These are phyloP conservation scores for Erannis defoliaria DNA, from an alignment of 2,888 invertebrate species.

Conservation along the genomic window DNA sequence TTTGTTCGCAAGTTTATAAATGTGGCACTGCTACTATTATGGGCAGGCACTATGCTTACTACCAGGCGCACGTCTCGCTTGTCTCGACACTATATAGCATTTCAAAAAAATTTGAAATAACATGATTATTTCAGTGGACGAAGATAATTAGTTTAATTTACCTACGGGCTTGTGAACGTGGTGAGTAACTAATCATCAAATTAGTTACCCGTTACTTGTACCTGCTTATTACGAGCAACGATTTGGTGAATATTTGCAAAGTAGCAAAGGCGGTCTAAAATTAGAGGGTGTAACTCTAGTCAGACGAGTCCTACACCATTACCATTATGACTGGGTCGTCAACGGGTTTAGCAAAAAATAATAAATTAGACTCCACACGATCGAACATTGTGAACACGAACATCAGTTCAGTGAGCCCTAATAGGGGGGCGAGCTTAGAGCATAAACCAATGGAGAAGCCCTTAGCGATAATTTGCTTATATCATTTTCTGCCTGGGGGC, in stretches of 20 bases:
- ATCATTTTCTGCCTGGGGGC: too few species aligned
- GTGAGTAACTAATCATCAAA: slow-evolving; percentile 23
- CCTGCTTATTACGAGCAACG: slow-evolving; percentile 29
- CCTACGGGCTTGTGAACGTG: slow-evolving; percentile 1
- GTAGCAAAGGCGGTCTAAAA: slow-evolving; percentile 35
- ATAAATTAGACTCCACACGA: slow-evolving; percentile 41
- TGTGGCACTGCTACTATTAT: too few species aligned
- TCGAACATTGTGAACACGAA: slow-evolving; percentile 1
- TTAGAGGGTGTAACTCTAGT: slow-evolving; percentile 38
- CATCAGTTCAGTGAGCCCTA: slow-evolving; percentile 1
- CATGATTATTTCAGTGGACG: background rate
- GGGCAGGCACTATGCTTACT: too few species aligned
- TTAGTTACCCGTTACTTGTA: slow-evolving; percentile 16
- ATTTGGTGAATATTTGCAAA: slow-evolving; percentile 36
- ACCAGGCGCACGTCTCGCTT: too few species aligned
- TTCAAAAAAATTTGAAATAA: background rate
- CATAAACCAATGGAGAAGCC: too few species aligned
- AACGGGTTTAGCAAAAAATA: slow-evolving; percentile 48
- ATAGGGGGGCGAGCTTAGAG: background rate
- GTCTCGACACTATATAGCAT: too few species aligned
- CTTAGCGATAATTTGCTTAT: too few species aligned
- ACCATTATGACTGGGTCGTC: slow-evolving; percentile 41
- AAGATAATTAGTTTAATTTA: background rate
- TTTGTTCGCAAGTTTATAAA: too few species aligned
- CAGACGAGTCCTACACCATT: slow-evolving; percentile 37